Percentiles rank a stretch among this genome's conserved stretches.
Conservation (phyloP, 2,797 vertebrate species). For the Orestias chungarensis region DNA sequence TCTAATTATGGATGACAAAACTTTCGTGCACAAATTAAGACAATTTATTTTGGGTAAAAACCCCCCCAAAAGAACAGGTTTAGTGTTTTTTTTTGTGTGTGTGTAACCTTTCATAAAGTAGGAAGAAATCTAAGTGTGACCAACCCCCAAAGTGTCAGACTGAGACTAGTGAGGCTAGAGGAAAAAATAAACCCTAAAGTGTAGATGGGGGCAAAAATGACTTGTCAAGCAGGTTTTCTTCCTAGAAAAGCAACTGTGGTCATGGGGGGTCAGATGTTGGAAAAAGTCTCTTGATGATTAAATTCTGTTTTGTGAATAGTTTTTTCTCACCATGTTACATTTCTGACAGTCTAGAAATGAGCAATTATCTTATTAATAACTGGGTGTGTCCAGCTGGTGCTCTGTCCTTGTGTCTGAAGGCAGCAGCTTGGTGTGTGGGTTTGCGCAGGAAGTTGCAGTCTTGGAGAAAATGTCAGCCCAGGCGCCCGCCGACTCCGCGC, state of each 20-base stretch:
- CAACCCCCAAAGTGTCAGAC: slow-evolving; percentile 48
- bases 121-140: slow-evolving; percentile 32
- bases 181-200: slow-evolving; percentile 28
- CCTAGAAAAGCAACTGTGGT: slow-evolving; percentile 2
- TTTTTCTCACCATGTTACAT: background rate
- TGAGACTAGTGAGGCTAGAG: slow-evolving; percentile 18
- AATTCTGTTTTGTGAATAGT: background rate
- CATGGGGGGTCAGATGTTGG: background rate
- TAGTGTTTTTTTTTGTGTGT: background rate
- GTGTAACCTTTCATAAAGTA: slow-evolving; percentile 22
- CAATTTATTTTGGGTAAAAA: background rate
- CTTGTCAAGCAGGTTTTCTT: slow-evolving; percentile 58
- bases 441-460: slow-evolving; percentile 88
- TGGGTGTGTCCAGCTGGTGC: slow-evolving; percentile 59
- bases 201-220: slow-evolving; percentile 45
- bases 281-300: background rate
- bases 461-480: slow-evolving; percentile 81
- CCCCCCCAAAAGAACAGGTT: background rate
- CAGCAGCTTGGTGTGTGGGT: slow-evolving; percentile 79
- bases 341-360: slow-evolving; percentile 6
- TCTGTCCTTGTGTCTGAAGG: slow-evolving; percentile 46
- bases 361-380: slow-evolving; percentile 1
- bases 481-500: slow-evolving; percentile 57
- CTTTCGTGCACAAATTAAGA: background rate
- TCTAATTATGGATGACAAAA: background rate